Conservation (phyloP, 2,888 invertebrate genomes). For the Drosophila mettleri region DNA sequence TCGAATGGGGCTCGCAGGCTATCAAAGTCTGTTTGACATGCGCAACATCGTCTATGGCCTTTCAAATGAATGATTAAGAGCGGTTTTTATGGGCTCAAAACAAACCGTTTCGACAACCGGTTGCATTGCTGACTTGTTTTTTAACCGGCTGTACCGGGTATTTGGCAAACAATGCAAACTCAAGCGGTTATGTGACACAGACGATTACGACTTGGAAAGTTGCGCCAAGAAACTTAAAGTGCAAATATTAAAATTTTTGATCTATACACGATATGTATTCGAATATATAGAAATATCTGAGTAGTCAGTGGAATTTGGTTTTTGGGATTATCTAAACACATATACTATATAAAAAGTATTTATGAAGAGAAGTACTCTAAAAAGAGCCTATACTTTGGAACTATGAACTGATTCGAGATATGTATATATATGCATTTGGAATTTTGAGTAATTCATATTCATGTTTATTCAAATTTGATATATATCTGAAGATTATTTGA, state of each 20-base stretch:
- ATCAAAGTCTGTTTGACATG: slow-evolving; percentile 7
- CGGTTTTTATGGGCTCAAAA: not conserved
- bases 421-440: too few species aligned
- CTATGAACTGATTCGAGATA: too few species aligned
- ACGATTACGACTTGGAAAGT: slow-evolving; percentile 1
- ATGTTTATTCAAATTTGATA: too few species aligned
- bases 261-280: too few species aligned
- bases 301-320: too few species aligned
- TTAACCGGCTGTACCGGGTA: not conserved
- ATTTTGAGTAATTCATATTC: too few species aligned
- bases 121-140: not conserved
- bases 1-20: slow-evolving; percentile 5
- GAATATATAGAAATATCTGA: too few species aligned
- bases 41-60: slow-evolving; percentile 8
- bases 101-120: slow-evolving; percentile 2
- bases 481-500: too few species aligned
- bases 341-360: too few species aligned
- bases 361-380: too few species aligned
- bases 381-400: too few species aligned
- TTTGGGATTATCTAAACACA: too few species aligned
- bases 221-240: not conserved
- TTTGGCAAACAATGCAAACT: slow-evolving; percentile 1
- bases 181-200: not conserved
- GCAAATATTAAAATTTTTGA: not conserved
- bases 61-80: slow-evolving; percentile 4